phyloP scores from a whole-genome alignment of 2,888 invertebrate species.

The Keiferia lycopersicella region DNA sequence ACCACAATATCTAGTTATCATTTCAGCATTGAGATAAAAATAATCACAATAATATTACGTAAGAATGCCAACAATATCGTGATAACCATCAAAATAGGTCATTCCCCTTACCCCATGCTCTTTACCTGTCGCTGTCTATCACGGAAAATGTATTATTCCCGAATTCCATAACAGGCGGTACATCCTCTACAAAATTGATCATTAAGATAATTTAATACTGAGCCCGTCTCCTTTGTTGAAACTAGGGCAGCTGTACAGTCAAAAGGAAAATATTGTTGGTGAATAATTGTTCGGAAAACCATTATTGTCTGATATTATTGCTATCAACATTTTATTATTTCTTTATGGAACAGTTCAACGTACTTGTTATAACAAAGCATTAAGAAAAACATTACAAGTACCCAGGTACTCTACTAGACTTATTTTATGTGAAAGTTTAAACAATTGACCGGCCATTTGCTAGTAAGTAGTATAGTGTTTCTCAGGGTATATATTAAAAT shows the following conservation, averaged over 20 bases:
- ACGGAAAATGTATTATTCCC: background rate
- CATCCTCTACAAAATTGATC: constrained; percentile 47
- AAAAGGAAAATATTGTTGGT: constrained; percentile 22
- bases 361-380: too few species aligned
- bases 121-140: constrained; percentile 1
- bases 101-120: background rate
- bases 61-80: background rate
- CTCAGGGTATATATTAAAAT: too few species aligned
- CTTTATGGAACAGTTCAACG: too few species aligned
- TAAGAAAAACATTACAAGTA: background rate
- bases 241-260: constrained; percentile 39
- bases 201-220: constrained; percentile 47
- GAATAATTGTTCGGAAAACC: background rate
- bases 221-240: constrained; percentile 34
- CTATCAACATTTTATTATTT: background rate
- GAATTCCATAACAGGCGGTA: constrained; percentile 15
- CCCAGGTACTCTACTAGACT: too few species aligned
- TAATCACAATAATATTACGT: too few species aligned
- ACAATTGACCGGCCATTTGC: too few species aligned
- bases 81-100: background rate
- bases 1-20: too few species aligned
- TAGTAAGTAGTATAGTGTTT: too few species aligned
- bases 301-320: background rate
- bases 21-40: too few species aligned
- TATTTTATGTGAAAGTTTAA: too few species aligned